Conservation (phyloP, 1,140 invertebrate genomes). For the Saccostrea echinata region DNA sequence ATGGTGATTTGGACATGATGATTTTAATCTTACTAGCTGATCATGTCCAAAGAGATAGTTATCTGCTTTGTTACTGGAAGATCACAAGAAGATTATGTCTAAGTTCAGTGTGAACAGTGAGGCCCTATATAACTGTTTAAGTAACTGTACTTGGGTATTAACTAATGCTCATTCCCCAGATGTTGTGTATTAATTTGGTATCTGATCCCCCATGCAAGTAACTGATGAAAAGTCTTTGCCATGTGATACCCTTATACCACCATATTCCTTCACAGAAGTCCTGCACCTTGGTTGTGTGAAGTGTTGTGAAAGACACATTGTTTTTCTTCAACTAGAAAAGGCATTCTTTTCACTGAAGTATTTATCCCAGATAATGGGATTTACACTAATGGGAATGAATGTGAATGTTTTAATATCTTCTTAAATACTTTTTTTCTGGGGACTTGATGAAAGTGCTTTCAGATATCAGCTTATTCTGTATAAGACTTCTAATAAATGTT, state of each 20-base stretch:
- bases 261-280: neutral
- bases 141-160: slow-evolving; percentile 10
- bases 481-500: slow-evolving; percentile 1
- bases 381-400: slow-evolving; percentile 25
- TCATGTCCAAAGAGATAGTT: slow-evolving; percentile 23
- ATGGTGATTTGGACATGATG: slow-evolving; percentile 19
- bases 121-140: neutral
- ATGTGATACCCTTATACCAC: neutral
- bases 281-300: neutral
- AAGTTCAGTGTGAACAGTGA: slow-evolving; percentile 4
- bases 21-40: neutral
- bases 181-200: slow-evolving; percentile 1
- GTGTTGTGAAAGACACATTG: neutral
- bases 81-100: neutral
- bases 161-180: neutral
- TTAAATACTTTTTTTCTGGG: neutral
- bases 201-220: neutral
- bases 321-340: neutral
- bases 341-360: neutral
- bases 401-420: slow-evolving; percentile 22
- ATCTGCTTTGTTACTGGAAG: neutral
- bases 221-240: neutral
- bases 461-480: neutral
- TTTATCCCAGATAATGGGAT: neutral
- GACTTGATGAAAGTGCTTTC: slow-evolving; percentile 5